Evolutionary conservation across 2,888 invertebrate genomes (phyloP).

Genomic region (Trichacis sp.): DNA sequence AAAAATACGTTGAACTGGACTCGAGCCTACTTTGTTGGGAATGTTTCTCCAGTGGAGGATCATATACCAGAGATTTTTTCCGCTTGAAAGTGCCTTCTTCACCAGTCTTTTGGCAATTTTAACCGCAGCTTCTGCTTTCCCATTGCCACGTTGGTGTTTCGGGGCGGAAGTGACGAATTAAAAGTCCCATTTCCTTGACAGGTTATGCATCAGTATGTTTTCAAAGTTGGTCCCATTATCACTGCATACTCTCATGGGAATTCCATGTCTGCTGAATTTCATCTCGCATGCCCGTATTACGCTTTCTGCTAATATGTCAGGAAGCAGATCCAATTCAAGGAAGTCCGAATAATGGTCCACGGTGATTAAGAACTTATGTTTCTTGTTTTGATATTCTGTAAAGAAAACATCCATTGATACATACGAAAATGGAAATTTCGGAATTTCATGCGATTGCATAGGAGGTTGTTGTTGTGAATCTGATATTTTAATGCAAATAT

Average conservation of each 20-base stretch:
- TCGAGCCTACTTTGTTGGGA: constrained; percentile 12
- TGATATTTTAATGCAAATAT: constrained; percentile 20
- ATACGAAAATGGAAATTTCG: constrained; percentile 19
- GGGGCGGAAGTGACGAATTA: constrained; percentile 14
- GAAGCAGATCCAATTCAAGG: constrained; percentile 7
- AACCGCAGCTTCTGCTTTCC: too few relatives aligned
- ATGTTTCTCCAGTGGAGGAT: constrained; percentile 29
- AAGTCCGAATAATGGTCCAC: constrained; percentile 12
- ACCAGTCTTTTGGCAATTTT: too few relatives aligned
- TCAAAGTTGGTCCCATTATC: not conserved
- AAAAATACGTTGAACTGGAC: constrained; percentile 15
- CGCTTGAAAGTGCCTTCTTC: constrained; percentile 11
- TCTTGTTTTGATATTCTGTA: constrained; percentile 4
- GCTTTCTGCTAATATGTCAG: not conserved
- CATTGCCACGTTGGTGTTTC: constrained; percentile 18
- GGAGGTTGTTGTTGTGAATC: too few relatives aligned
- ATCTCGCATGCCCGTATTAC: not conserved
- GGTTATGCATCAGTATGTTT: not conserved
- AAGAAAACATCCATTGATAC: constrained; percentile 22
- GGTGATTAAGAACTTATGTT: constrained; percentile 2
- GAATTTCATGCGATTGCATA: too few relatives aligned
- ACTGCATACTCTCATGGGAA: not conserved
- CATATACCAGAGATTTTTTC: constrained; percentile 19
- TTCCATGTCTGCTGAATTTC: not conserved
- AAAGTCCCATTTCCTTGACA: constrained; percentile 11